A percentile compares a stretch with the other conserved stretches of the same genome.
Conservation (phyloP, 2,113 vertebrate species). For the Entosphenus tridentatus region DNA sequence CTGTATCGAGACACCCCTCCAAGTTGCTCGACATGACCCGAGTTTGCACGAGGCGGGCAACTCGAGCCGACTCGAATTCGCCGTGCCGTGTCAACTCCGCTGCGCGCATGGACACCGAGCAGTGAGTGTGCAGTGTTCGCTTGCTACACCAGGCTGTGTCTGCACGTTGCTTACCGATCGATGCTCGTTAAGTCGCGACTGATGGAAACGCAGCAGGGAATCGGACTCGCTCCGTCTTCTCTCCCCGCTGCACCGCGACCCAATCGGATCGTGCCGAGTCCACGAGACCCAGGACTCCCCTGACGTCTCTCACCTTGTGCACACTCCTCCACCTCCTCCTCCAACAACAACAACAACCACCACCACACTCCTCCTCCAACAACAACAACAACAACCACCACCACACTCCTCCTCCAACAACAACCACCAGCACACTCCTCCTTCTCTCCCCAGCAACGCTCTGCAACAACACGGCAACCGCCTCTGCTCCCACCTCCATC, state of each 20-base stretch:
- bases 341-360: not conserved
- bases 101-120: too few relatives aligned
- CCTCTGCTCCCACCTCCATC: not conserved
- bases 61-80: too few relatives aligned
- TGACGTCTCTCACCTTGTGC: not conserved
- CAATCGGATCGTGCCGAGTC: not conserved
- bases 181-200: too few relatives aligned
- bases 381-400: too few relatives aligned
- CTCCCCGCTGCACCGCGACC: not conserved
- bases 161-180: too few relatives aligned
- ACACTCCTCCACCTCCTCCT: not conserved
- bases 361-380: not conserved
- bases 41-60: too few relatives aligned
- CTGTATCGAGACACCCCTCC: too few relatives aligned
- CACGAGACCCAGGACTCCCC: not conserved
- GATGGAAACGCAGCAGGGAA: too few relatives aligned
- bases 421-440: not conserved
- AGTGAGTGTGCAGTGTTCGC: too few relatives aligned
- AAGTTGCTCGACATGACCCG: too few relatives aligned
- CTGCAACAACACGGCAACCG: not conserved
- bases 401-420: not conserved
- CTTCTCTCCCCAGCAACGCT: not conserved
- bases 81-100: too few relatives aligned
- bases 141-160: too few relatives aligned
- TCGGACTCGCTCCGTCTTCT: not conserved